A percentile compares a stretch with the other conserved stretches of the same genome.
phyloP scores from a whole-genome alignment of 1,140 invertebrate genomes.

The Stegodyphus dumicola region DNA sequence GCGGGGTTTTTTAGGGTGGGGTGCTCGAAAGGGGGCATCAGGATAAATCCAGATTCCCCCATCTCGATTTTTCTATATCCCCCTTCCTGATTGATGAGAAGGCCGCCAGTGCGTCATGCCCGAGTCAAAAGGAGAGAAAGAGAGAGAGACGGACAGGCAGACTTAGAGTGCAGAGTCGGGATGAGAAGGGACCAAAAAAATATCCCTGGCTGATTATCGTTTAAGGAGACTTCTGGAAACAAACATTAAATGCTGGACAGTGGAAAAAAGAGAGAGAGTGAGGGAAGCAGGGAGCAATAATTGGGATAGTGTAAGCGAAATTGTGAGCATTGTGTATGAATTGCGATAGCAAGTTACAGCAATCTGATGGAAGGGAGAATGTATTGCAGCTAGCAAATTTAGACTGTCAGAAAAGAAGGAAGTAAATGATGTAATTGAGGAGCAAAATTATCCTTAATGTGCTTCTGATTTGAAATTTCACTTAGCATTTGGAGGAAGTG shows the following conservation, averaged over 20 bases:
- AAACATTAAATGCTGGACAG: conserved; percentile 52
- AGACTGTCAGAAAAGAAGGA: too few species aligned
- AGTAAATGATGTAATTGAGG: too few species aligned
- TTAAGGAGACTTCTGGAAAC: conserved; percentile 59
- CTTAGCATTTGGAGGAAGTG: too few species aligned
- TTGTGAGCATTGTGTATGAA: too few species aligned
- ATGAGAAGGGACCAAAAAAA: conserved; percentile 9
- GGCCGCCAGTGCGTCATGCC: conserved; percentile 54
- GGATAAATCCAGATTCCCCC: conserved; percentile 50
- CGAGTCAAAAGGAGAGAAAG: conserved; percentile 2
- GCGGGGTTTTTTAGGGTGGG: conserved; percentile 43
- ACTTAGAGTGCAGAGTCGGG: conserved; percentile 6
- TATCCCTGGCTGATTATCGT: conserved; percentile 44
- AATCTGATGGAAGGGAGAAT: too few species aligned
- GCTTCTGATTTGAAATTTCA: too few species aligned
- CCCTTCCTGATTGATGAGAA: conserved; percentile 56
- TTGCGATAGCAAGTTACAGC: too few species aligned
- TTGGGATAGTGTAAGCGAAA: background rate
- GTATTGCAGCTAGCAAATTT: too few species aligned
- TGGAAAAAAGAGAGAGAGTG: background rate
- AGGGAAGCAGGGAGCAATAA: background rate
- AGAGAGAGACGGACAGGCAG: conserved; percentile 11
- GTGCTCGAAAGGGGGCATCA: conserved; percentile 14
- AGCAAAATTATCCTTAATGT: too few species aligned
- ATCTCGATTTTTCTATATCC: conserved; percentile 38